Base-by-base conservation (phyloP, 2,888 invertebrate species). In the Drosophila neonasuta region DNA sequence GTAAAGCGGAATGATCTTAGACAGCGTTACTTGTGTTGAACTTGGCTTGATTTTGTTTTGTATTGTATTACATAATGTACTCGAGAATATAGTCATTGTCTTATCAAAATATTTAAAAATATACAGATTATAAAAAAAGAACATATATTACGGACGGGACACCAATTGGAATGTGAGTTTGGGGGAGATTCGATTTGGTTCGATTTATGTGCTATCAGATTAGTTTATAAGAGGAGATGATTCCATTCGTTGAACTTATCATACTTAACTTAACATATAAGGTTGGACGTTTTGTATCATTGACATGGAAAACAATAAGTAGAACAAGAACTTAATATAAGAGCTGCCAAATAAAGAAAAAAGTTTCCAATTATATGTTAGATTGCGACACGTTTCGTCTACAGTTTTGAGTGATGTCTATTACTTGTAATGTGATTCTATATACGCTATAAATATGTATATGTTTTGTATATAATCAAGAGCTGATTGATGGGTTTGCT, bases 261-360 rank as follows among this genome's bases (percentile, higher is more conserved):
- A 61, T 70, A 84, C 70, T 79, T 82, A 84, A 84, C 80, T 80
- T 86, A 87, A 79, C 55, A 70, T 54, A 75, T 81, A 79, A 60
- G 67, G 62, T 78, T 85, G 87, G 87, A 82, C 82, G 79, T 79
- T 68, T 68, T 64, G 50, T 68, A 59, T 54, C 65, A 66, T 77
- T 56, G 59, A 64, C 41, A 24, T 42, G 30, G 48, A 54, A 30
- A 36, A 32, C 11, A 29, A 34, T 24, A 44, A 48, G 42, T 29
- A 34, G 32, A 65, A 57, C 24, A 57, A 11, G 56, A 56, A 56
- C 56, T 55, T 44, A 58, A 63, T 55, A 48, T 56, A 49, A 46
- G 50, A 46, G 41, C 46, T 63, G 36, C 10, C 32, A 24, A 15
- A 13, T 51, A 34, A 36, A 52, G 24, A 15, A 24, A 24, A 24